Evolutionary conservation across 1,140 invertebrate species (phyloP), one percentile per base, ranked within the genome.

Genomic region (Drosophila baimaii): DNA sequence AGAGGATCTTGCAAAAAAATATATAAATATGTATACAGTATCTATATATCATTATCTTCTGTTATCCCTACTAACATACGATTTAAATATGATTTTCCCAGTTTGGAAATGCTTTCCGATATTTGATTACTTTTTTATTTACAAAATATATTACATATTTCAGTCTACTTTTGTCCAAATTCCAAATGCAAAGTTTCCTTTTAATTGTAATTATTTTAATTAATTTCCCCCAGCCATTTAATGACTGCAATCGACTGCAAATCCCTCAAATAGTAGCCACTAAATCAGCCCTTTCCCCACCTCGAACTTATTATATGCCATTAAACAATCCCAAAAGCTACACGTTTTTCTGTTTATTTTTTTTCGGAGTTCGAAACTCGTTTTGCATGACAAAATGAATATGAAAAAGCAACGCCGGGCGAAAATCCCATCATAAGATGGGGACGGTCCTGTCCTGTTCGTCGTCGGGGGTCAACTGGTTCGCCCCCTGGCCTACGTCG

Each of bases 311-410:
- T 23, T 43, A 41, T 13, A 51, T 61, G 44, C 37, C 56, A 47
- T 55, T 72, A 73, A 74, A 55, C 51, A 49, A 44, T 55, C 41
- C 41, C 41, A 39, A 49, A 55, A 62, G 47, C 47, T 74, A 47
- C 56, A 39, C 23, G 27, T 27, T 71, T 58, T 44, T 65, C 49
- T 19, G 19, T 12, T 37, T 15, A 56, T 31, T 47, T 71, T 37
- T 31, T 47, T 71, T 37, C 21, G 31, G 19, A 56, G 57, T 51
- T 43, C 25, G 41, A 77, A 77, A 77, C 74, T 49, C 41, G 74
- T 77, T 77, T 68, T 21, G 54, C 52, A 52, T 54, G 41, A 54
- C 62, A 39, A 70, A 77, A 76, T 77, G 73, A 76, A 76, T 76
- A 76, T 56, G 73, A 76, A 76, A 76, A 58, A n/a, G n/a, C 62